Evolutionary conservation across 2,113 vertebrate species (phyloP), one percentile per base, ranked within the genome.

Genomic region (Setophaga petechia): DNA sequence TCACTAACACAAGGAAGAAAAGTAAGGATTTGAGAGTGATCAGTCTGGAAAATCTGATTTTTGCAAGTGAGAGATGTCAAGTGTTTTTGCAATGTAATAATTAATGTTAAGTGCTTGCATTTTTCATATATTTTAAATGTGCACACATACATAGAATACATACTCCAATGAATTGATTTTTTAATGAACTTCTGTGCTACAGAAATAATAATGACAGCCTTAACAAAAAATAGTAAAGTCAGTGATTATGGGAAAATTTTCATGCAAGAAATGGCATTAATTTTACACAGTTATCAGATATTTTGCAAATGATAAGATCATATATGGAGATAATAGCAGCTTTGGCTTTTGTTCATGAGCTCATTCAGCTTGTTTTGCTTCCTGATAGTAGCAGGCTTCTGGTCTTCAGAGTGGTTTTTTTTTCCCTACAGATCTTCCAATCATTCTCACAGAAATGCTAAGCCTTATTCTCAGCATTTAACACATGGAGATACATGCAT

Each of bases 71-170:
- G 21, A 54, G 0, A 0, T 5, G 2, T 37, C 18, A 75, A 24
- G 9, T 41, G 33, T 73, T 81, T 92, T 46, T 86, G 11, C 24
- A 69, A 33, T 20, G 7, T 31, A 52, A 51, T 71, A 81, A 11
- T 61, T 65, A 31, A 47, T 27, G 20, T 51, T 54, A 51, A 77
- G 6, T 41, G 12, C 41, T 41, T 79, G 9, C 5, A 28, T 49
- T 69, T 88, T 83, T 72, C 15, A 4, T 66, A 9, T 41, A 2
- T 61, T 52, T 66, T 19, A 51, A 62, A n/a, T n/a, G 35, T 13
- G 44, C 3, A n/a, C 7, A 61, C 3, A 30, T 0, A 2, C 6
- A 28, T 19, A 44, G 2, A 46, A 31, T 15, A 41, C 3, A 4
- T 30, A 33, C 7, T 37, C 30, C 28, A 66, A 66, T 2, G 61